Conservation (phyloP, 2,888 invertebrate species). For the Agonopterix arenella region DNA sequence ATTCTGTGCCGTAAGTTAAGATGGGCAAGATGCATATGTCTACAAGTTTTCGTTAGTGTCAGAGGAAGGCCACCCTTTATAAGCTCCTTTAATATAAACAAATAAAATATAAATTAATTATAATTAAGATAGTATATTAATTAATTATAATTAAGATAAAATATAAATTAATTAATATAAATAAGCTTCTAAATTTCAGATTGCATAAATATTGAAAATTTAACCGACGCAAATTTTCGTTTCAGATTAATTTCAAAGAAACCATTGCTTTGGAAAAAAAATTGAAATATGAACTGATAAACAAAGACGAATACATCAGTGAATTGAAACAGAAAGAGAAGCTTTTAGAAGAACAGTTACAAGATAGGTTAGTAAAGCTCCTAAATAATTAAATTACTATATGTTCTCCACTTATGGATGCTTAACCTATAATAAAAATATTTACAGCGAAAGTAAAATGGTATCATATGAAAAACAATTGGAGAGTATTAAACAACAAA, state of each 20-base stretch:
- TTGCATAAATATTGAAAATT: background rate
- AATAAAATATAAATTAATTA: no score
- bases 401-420: no score
- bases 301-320: constrained; percentile 40
- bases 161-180: no score
- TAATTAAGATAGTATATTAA: no score
- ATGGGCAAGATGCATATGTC: no score
- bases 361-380: constrained; percentile 34
- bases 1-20: no score
- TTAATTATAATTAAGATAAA: no score
- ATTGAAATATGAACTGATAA: constrained; percentile 31
- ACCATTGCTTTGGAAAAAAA: constrained; percentile 27
- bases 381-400: no score
- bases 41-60: no score
- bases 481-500: constrained; percentile 39
- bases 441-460: constrained; percentile 52
- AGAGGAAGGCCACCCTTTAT: no score
- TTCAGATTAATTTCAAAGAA: constrained; percentile 38
- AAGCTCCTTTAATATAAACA: no score
- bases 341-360: constrained; percentile 37
- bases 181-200: no score
- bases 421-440: background rate
- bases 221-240: constrained; percentile 2
- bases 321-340: constrained; percentile 42
- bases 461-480: constrained; percentile 49